A percentile compares a stretch with the other conserved stretches of the same genome.
Conservation (phyloP, 64 coral and sea anemone genomes). For the Actinia tenebrosa region DNA sequence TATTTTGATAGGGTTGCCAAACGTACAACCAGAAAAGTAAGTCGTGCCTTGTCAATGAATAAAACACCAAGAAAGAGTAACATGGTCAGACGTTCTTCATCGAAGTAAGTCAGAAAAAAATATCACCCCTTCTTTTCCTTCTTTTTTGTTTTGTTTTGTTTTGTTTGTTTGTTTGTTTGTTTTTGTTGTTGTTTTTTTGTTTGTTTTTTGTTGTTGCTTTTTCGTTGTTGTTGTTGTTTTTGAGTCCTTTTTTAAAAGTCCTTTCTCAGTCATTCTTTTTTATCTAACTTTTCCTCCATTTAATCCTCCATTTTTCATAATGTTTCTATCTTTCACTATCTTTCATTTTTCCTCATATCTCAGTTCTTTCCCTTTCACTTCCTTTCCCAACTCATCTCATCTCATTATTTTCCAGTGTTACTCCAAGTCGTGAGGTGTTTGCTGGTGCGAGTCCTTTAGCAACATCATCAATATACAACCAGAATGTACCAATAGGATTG, state of each 20-base stretch:
- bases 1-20: constrained; percentile 69
- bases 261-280: not conserved
- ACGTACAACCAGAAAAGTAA: constrained; percentile 85
- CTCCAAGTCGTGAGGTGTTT: constrained; percentile 12
- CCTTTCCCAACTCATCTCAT: not conserved
- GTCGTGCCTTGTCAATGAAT: constrained; percentile 92
- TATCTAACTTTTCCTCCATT: not conserved
- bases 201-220: too few species aligned
- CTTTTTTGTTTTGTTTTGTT: too few species aligned
- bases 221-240: too few species aligned
- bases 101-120: constrained; percentile 42
- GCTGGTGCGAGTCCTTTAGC: constrained; percentile 29
- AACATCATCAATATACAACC: constrained; percentile 28
- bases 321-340: not conserved
- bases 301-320: not conserved
- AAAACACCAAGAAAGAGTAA: constrained; percentile 72
- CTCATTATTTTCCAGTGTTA: constrained; percentile 14
- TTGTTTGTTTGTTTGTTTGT: too few species aligned
- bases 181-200: too few species aligned
- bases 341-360: not conserved
- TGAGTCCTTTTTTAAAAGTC: not conserved
- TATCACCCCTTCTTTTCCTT: not conserved
- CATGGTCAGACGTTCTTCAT: constrained; percentile 63
- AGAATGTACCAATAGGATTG: constrained; percentile 3
- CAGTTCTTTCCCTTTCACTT: not conserved